phyloP scores from a whole-genome alignment of 2,113 vertebrate genomes.

The Lepus europaeus region DNA sequence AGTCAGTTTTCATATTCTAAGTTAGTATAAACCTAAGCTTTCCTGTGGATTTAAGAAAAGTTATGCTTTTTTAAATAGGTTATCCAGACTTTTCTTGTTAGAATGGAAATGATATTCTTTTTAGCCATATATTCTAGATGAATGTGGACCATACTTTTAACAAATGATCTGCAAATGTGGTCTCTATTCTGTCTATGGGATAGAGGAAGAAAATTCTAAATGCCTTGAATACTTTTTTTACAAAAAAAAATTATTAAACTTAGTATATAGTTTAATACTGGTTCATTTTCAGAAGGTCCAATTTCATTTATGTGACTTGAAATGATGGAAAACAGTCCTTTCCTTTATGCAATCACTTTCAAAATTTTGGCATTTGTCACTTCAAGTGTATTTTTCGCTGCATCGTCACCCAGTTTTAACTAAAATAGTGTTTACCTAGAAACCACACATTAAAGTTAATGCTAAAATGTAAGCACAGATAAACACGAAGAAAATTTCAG shows the following conservation, averaged over 20 bases:
- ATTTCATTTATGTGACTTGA: neutral
- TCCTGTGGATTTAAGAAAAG: slow-evolving; percentile 5
- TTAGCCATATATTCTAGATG: neutral
- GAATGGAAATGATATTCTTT: neutral
- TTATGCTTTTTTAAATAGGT: neutral
- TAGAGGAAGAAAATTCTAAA: neutral
- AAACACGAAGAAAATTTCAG: neutral
- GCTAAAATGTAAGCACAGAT: neutral
- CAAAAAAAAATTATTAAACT: neutral
- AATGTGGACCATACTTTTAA: neutral
- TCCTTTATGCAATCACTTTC: neutral
- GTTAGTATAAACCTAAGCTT: neutral
- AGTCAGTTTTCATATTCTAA: neutral
- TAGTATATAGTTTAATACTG: neutral
- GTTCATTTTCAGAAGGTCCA: neutral
- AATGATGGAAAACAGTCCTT: neutral
- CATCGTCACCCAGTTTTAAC: neutral
- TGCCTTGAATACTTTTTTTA: neutral
- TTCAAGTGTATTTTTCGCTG: neutral
- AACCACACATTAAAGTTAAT: neutral
- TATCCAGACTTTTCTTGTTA: neutral
- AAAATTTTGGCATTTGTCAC: neutral
- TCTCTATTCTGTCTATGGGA: neutral
- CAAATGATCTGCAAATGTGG: neutral
- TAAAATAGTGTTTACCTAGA: neutral